Base-by-base conservation (phyloP, 2,797 vertebrate genomes). In the Myoxocephalus aenaeus region DNA sequence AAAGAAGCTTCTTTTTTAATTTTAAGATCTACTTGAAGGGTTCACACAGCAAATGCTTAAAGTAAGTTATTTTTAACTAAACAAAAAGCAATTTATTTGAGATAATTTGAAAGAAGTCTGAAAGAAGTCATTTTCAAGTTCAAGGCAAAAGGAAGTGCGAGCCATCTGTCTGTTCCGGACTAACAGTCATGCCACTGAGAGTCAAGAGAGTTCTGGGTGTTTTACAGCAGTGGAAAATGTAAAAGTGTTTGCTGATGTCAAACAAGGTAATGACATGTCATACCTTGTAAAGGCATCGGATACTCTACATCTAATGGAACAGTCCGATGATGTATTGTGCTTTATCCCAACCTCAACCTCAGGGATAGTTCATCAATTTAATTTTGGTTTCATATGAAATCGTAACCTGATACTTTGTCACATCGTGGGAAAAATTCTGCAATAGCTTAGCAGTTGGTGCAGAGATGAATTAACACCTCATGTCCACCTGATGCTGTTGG, bases 101-200 rank as follows among this genome's bases (percentile, higher is more conserved):
- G 32, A 32, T 32, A 22, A 42, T 58, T 44, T 29, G 10, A 67
- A 9, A 75, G 67, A 73, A 22, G 5, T 36, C 8, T 48, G 11
- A 71, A 73, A 65, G 13, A 70, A 71, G 34, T 59, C 1, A 42
- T 70, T 65, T 63, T 59, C 0, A 40, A 7, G 42, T 59, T 83
- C 36, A 79, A 71, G 58, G 51, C 32, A 13, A 78, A 65, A 5
- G 66, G 58, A 82, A 72, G 48, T 70, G 36, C 22, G 44, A 3
- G 44, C 12, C 59, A 50, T 69, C 14, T 62, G 25, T 57, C 58
- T 50, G 62, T 57, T 64, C 22, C 59, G 51, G 27, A 34, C 12
- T 66, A 54, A 51, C 5, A 40, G 32, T 70, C 40, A 46, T 10
- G 34, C 38, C 18, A 65, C 62, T 71, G 5, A 53, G 44, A 74